Evolutionary conservation across 2,113 vertebrate species (phyloP).

Genomic region (Psittacus erithacus): DNA sequence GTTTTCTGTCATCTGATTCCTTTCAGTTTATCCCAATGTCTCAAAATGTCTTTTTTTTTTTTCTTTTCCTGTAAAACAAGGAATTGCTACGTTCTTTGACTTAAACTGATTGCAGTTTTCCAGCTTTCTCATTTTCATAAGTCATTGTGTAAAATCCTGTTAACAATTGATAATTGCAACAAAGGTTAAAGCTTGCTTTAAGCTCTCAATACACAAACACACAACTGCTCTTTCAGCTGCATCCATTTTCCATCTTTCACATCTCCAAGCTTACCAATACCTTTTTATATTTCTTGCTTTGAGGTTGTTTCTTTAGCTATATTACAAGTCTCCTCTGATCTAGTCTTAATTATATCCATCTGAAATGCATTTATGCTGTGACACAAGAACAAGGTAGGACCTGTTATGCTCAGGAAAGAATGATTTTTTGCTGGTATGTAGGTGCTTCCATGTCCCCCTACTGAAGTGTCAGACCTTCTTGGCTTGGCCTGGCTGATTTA

Average conservation of each 20-base stretch:
- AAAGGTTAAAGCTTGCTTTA: background rate
- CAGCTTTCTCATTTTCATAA: background rate
- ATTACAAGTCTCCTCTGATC: background rate
- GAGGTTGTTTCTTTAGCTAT: background rate
- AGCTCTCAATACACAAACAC: background rate
- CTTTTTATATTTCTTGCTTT: background rate
- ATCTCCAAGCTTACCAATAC: background rate
- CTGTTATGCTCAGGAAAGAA: background rate
- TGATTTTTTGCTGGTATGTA: background rate
- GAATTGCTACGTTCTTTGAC: background rate
- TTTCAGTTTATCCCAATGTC: background rate
- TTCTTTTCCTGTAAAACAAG: background rate
- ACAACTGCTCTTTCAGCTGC: background rate
- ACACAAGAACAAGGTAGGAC: too few species aligned
- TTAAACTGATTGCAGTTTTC: background rate
- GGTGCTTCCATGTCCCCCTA: accelerated
- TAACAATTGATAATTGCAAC: background rate
- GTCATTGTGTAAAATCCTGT: background rate
- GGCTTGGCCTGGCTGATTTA: background rate
- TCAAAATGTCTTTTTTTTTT: background rate
- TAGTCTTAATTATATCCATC: background rate
- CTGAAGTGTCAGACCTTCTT: background rate
- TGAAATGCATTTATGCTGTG: background rate
- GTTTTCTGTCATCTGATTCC: background rate
- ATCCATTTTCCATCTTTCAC: background rate